Conservation (phyloP, 1,140 invertebrate species). For the Drosophila nikananu region DNA sequence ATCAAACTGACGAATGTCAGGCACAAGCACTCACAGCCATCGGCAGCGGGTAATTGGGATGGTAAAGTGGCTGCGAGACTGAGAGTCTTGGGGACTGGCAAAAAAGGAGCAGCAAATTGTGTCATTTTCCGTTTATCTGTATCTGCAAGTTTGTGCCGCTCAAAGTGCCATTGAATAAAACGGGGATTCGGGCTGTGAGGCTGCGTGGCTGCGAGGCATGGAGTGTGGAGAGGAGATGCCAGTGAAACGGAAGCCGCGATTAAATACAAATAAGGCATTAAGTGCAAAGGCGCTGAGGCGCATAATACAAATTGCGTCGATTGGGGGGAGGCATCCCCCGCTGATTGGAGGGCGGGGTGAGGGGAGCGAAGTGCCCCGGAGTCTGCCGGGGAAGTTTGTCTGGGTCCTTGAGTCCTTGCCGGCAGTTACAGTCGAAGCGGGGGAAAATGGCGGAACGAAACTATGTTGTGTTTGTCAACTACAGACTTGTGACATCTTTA, state of each 20-base stretch:
- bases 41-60: slow-evolving; percentile 35
- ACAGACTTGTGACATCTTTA: slow-evolving; percentile 3
- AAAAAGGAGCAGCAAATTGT: slow-evolving; percentile 69
- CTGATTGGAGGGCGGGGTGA: slow-evolving; percentile 32
- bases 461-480: slow-evolving; percentile 20
- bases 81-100: slow-evolving; percentile 20
- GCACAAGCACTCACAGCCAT: slow-evolving; percentile 32
- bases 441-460: slow-evolving; percentile 22
- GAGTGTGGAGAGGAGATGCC: slow-evolving; percentile 35
- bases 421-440: slow-evolving; percentile 23
- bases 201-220: slow-evolving; percentile 11
- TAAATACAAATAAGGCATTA: slow-evolving; percentile 84
- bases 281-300: slow-evolving; percentile 80
- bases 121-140: slow-evolving; percentile 70
- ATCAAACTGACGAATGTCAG: slow-evolving; percentile 51
- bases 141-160: slow-evolving; percentile 51
- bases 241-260: slow-evolving; percentile 81
- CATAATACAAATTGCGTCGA: slow-evolving; percentile 82
- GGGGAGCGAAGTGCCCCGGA: neutral
- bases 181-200: slow-evolving; percentile 31
- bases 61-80: slow-evolving; percentile 36
- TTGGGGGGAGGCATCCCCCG: slow-evolving; percentile 45
- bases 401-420: slow-evolving; percentile 30
- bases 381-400: slow-evolving; percentile 17
- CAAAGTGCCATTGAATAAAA: slow-evolving; percentile 69